Percentiles rank a stretch among this genome's conserved stretches.
phyloP scores from a whole-genome alignment of 2,888 invertebrate genomes.

The Tyria jacobaeae region DNA sequence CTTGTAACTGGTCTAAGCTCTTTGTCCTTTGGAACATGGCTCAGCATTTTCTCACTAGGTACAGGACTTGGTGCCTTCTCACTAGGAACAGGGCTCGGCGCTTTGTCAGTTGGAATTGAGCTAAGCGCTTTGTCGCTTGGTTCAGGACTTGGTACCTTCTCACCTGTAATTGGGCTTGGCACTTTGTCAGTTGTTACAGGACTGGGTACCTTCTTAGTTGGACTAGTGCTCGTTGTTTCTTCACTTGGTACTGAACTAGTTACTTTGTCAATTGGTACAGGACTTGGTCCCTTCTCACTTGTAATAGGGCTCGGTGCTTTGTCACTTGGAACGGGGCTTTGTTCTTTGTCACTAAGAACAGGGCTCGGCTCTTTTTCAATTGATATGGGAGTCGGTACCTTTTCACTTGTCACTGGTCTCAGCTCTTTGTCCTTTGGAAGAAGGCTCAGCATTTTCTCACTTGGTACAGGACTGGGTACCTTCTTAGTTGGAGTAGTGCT shows the following conservation, averaged over 20 bases:
- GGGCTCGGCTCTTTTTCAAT: conserved; percentile 26
- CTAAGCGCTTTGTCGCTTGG: no score
- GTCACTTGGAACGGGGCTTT: background rate
- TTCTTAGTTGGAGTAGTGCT: conserved; percentile 5
- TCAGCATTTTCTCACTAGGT: conserved; percentile 25
- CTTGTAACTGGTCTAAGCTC: background rate
- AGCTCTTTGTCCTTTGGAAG: no score
- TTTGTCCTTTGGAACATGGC: background rate
- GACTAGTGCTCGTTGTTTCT: background rate
- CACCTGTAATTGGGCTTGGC: no score
- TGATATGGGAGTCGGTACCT: background rate
- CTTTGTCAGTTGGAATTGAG: no score
- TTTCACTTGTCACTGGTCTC: background rate
- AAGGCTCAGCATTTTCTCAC: background rate
- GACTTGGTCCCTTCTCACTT: conserved; percentile 12
- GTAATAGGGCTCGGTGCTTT: conserved; percentile 1
- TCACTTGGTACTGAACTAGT: no score
- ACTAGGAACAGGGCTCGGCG: background rate
- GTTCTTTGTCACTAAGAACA: background rate
- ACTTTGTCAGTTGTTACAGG: background rate
- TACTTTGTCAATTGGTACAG: conserved; percentile 13
- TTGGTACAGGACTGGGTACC: background rate
- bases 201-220: conserved; percentile 4
- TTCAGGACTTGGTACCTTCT: conserved; percentile 18
- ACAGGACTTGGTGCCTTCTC: background rate